Evolutionary conservation across 2,888 invertebrate genomes (phyloP).

Genomic region (Reticulitermes lucifugus): DNA sequence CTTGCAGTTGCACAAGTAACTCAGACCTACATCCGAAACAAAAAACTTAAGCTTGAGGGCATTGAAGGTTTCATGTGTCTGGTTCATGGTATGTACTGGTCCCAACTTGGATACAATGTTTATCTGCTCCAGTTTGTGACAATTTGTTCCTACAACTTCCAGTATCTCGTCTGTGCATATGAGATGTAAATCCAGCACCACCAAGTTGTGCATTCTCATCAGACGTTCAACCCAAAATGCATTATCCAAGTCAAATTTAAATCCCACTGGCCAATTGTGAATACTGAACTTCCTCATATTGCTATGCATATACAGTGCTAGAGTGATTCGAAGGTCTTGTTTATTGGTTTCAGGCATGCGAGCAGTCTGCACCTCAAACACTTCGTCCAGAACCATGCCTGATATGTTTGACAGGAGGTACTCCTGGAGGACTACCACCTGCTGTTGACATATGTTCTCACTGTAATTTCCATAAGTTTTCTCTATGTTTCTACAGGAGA

Average conservation of each 20-base stretch:
- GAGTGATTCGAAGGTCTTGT: conserved; percentile 46
- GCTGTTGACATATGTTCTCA: conserved; percentile 41
- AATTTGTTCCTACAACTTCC: conserved; percentile 53
- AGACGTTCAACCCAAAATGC: conserved; percentile 53
- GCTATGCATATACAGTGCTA: conserved; percentile 54
- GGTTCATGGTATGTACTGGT: conserved; percentile 46
- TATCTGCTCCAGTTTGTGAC: conserved; percentile 53
- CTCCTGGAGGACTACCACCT: conserved; percentile 46
- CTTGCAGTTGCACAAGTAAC: conserved; percentile 53
- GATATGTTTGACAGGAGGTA: conserved; percentile 51
- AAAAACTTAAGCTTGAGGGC: conserved; percentile 54
- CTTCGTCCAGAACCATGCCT: conserved; percentile 51
- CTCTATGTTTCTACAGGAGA: conserved; percentile 50
- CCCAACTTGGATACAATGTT: conserved; percentile 53
- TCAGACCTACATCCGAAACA: conserved; percentile 54
- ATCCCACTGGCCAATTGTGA: not conserved
- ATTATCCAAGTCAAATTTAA: conserved; percentile 41
- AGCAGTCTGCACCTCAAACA: conserved; percentile 45
- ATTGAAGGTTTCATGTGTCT: conserved; percentile 48
- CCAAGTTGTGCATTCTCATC: conserved; percentile 48
- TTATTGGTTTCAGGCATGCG: not conserved
- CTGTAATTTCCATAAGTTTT: conserved; percentile 51
- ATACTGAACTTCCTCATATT: conserved; percentile 50
- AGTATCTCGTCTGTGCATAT: conserved; percentile 55
- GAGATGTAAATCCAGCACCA: conserved; percentile 52